phyloP scores from a whole-genome alignment of 2,113 vertebrate species.

The Amazona guildingii region DNA sequence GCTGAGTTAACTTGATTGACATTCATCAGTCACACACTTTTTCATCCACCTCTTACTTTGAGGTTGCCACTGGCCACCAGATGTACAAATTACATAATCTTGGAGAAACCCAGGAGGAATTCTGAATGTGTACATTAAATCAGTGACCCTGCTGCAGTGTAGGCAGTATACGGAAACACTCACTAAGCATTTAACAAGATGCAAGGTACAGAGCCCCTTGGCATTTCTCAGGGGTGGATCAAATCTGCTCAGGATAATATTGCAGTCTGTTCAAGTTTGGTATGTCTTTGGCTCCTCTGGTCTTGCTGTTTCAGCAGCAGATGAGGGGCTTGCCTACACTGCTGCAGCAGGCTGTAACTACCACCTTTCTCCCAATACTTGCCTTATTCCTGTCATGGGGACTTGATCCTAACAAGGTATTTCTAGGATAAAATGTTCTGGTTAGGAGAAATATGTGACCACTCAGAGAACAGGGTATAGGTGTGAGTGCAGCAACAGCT shows the following conservation, averaged over 20 bases:
- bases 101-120: neutral
- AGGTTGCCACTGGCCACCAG: neutral
- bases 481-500: neutral
- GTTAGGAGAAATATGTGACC: neutral
- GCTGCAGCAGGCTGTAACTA: neutral
- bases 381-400: neutral
- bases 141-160: neutral
- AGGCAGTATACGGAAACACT: neutral
- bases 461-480: neutral
- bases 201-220: neutral
- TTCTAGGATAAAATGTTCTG: neutral
- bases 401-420: neutral
- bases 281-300: neutral
- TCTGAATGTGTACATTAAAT: neutral
- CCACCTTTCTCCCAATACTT: neutral
- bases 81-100: neutral
- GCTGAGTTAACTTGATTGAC: neutral
- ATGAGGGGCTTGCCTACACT: accelerated
- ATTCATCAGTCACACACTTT: neutral
- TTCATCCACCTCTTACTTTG: neutral
- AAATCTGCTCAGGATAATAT: neutral
- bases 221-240: neutral
- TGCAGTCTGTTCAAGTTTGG: neutral
- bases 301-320: neutral
- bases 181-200: neutral